phyloP scores from a whole-genome alignment of 2,113 vertebrate genomes.

The Excalfactoria chinensis region DNA sequence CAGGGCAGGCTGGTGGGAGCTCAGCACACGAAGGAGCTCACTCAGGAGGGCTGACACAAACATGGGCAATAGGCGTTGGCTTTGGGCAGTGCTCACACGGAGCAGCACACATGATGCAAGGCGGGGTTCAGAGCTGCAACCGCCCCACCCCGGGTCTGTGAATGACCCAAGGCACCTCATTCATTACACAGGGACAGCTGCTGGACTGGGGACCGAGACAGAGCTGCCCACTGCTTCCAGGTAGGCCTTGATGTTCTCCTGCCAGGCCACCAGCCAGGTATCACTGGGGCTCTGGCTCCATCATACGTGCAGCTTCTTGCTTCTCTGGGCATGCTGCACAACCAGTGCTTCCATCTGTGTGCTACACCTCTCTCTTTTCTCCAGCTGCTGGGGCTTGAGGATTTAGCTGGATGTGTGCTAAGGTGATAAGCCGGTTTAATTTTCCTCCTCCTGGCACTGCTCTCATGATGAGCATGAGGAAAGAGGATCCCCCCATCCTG shows the following conservation, averaged over 20 bases:
- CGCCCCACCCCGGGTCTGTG: not conserved
- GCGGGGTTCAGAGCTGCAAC: slow-evolving; percentile 7
- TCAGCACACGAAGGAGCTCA: not conserved
- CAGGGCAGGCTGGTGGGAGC: not conserved
- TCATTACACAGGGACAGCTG: not conserved
- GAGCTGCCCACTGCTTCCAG: not conserved
- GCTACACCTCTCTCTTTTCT: not conserved
- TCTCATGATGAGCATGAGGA: not conserved
- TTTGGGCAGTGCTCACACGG: rapidly evolving
- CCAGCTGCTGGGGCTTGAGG: not conserved
- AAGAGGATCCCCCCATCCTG: not conserved
- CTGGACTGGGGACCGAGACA: not conserved
- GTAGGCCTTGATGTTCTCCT: not conserved
- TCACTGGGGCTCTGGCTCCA: not conserved
- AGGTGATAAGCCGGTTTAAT: not conserved
- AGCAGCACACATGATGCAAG: not conserved
- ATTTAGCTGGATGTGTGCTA: not conserved
- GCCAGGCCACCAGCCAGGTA: not conserved
- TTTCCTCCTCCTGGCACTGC: not conserved
- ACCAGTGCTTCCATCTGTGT: not conserved
- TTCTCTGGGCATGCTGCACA: not conserved
- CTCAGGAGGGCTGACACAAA: not conserved
- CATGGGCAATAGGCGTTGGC: not conserved
- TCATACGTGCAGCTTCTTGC: not conserved
- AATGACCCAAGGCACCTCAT: slow-evolving; percentile 1